Percentiles rank a stretch among this genome's conserved stretches.
These are phyloP conservation scores for Penaeus indicus DNA, from an alignment of 1,140 invertebrate genomes.

Conservation along the genomic window DNA sequence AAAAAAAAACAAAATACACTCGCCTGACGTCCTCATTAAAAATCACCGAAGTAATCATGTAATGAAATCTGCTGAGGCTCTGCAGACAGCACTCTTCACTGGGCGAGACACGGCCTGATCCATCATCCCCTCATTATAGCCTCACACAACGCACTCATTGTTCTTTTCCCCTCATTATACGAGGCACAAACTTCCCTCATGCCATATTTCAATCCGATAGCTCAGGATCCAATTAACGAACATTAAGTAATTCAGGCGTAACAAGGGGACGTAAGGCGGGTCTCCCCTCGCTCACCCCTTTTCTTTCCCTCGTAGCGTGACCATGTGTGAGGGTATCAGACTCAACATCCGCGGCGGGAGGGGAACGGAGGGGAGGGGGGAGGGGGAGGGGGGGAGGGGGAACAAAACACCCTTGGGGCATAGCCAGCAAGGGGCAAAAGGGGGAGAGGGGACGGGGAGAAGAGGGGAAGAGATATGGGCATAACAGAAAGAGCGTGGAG, in stretches of 20 bases:
- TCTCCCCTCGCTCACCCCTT: not conserved
- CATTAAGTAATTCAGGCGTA: constrained; percentile 50
- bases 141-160: too few species aligned
- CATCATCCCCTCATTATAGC: constrained; percentile 42
- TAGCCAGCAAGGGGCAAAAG: not conserved
- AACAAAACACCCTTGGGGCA: not conserved
- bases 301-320: constrained; percentile 32
- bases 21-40: too few species aligned
- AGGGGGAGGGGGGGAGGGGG: not conserved
- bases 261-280: constrained; percentile 31
- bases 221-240: constrained; percentile 44
- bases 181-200: constrained; percentile 26
- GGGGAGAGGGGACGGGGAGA: not conserved
- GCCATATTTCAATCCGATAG: constrained; percentile 20
- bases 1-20: not conserved
- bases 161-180: constrained; percentile 32
- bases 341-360: constrained; percentile 5
- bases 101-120: too few species aligned
- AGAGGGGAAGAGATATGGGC: not conserved
- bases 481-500: too few species aligned
- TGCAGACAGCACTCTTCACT: too few species aligned
- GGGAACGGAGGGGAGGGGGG: not conserved
- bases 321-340: constrained; percentile 26
- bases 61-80: too few species aligned
- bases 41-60: too few species aligned